Evolutionary conservation across 1,140 invertebrate genomes (phyloP).

Genomic region (Drosophila persimilis): DNA sequence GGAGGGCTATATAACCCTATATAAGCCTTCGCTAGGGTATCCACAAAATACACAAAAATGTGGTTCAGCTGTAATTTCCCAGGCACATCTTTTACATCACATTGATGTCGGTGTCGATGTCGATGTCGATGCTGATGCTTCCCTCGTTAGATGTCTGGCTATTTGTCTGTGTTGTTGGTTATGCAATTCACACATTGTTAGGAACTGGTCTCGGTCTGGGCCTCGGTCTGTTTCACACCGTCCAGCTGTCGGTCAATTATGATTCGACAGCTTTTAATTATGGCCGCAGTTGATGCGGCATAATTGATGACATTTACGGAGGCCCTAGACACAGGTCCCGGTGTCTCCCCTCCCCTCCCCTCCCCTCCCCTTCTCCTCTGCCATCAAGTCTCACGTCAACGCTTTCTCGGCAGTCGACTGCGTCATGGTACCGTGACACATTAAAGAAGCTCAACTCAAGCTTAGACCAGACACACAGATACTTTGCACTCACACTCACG

Average conservation of each 20-base stretch:
- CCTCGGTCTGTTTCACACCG: conserved; percentile 1
- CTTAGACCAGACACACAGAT: not conserved
- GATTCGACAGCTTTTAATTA: conserved; percentile 77
- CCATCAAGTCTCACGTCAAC: conserved; percentile 7
- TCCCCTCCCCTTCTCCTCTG: not conserved
- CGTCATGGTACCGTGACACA: conserved; percentile 54
- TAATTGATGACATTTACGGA: conserved; percentile 71
- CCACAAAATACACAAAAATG: too few relatives aligned
- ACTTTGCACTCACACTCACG: too few relatives aligned
- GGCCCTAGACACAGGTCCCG: too few relatives aligned
- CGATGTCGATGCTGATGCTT: conserved; percentile 10
- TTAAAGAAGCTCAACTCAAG: conserved; percentile 34
- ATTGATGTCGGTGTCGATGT: conserved; percentile 3
- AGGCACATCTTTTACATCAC: conserved; percentile 5
- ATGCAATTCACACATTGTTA: conserved; percentile 78
- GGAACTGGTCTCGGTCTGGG: conserved; percentile 25
- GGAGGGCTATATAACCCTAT: too few relatives aligned
- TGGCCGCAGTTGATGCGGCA: conserved; percentile 44
- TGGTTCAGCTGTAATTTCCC: too few relatives aligned
- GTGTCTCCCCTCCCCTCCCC: too few relatives aligned
- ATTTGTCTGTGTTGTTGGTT: conserved; percentile 34
- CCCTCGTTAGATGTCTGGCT: conserved; percentile 19
- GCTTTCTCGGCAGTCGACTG: conserved; percentile 44
- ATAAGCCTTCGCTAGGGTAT: too few relatives aligned
- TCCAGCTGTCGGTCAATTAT: conserved; percentile 59